Conservation (phyloP, 2,113 vertebrate genomes). For the Gobiocypris rarus region DNA sequence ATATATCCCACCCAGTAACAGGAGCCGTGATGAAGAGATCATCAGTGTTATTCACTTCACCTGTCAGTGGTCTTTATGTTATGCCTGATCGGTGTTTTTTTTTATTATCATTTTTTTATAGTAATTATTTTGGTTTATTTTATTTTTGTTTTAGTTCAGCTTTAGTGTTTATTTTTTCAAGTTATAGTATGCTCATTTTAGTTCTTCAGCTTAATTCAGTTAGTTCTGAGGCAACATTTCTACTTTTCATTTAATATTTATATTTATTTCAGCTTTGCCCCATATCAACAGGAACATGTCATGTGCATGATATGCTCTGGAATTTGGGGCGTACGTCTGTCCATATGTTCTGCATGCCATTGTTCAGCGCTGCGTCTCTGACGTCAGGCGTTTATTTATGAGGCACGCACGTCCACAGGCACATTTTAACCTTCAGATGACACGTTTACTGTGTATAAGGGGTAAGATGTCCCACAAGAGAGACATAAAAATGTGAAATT, state of each 20-base stretch:
- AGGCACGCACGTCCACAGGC: not conserved
- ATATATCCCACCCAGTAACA: too few species aligned
- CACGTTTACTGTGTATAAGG: not conserved
- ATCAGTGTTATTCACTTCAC: too few species aligned
- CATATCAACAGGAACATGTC: not conserved
- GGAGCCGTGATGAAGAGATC: too few species aligned
- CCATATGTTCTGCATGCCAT: constrained; percentile 6
- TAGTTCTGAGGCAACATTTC: not conserved
- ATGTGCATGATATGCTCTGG: not conserved
- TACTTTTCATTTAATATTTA: not conserved
- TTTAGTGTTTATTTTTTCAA: too few species aligned
- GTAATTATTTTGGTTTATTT: too few species aligned
- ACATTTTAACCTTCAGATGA: constrained; percentile 11
- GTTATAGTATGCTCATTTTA: not conserved
- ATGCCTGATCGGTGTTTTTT: too few species aligned
- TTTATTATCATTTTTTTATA: too few species aligned
- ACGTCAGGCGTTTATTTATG: constrained; percentile 28
- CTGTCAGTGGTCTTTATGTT: too few species aligned
- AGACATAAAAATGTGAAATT: not conserved
- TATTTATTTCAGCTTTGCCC: not conserved
- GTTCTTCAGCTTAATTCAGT: not conserved
- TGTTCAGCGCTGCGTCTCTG: not conserved
- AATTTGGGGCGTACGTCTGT: not conserved
- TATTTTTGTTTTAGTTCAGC: too few species aligned
- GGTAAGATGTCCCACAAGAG: not conserved